Evolutionary conservation across 2,797 vertebrate genomes (phyloP).

Genomic region (Rhodeus uyekii): DNA sequence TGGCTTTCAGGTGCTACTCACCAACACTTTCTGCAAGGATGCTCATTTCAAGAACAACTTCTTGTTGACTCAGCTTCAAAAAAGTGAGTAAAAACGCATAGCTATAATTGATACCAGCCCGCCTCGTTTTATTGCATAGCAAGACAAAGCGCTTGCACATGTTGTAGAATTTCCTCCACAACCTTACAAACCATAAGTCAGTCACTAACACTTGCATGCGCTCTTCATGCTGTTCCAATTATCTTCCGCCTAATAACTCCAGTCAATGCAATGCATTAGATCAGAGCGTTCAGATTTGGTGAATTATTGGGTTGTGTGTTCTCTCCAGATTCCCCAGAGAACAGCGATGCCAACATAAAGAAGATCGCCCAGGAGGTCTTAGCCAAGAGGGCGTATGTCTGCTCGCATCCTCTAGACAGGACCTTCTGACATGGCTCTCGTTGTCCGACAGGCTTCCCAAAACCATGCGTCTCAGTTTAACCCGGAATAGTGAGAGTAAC

Average conservation of each 20-base stretch:
- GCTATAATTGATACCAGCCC: conserved; percentile 68
- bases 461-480: background rate
- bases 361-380: conserved; percentile 86
- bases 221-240: conserved; percentile 48
- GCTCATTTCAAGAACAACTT: conserved; percentile 89
- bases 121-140: conserved; percentile 54
- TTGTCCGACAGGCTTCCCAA: background rate
- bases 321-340: conserved; percentile 84
- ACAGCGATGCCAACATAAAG: conserved; percentile 86
- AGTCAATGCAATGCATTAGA: conserved; percentile 25
- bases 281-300: conserved; percentile 26
- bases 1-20: conserved; percentile 81
- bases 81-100: conserved; percentile 80
- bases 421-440: conserved; percentile 71
- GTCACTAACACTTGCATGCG: conserved; percentile 40
- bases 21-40: conserved; percentile 89
- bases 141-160: conserved; percentile 67
- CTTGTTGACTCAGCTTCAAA: conserved; percentile 82
- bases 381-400: conserved; percentile 83
- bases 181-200: conserved; percentile 57
- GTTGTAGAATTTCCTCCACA: conserved; percentile 62
- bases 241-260: conserved; percentile 19
- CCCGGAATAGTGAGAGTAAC: background rate
- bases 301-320: conserved; percentile 29
- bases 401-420: conserved; percentile 89